Conservation (phyloP, 2,888 invertebrate genomes). For the Pharmacophagus antenor region DNA sequence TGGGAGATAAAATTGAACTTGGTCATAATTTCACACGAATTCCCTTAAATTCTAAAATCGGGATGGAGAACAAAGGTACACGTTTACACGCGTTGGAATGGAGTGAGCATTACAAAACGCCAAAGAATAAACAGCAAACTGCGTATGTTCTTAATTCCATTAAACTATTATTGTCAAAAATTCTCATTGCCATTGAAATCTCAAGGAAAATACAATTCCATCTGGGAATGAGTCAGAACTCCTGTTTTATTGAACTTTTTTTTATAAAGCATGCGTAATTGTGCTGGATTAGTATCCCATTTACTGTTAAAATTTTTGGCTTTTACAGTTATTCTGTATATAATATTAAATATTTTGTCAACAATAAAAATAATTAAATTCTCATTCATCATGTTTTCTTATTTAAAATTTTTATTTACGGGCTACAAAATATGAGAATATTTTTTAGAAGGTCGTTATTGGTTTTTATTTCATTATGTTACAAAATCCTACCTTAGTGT, state of each 20-base stretch:
- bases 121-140: slow-evolving; percentile 56
- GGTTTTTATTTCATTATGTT: no score
- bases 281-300: not conserved
- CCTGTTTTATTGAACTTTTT: not conserved
- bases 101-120: slow-evolving; percentile 69
- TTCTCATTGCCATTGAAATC: not conserved
- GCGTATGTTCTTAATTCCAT: slow-evolving; percentile 45
- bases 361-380: no score
- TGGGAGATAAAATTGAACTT: slow-evolving; percentile 79
- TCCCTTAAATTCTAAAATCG: slow-evolving; percentile 60
- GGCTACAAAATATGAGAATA: no score
- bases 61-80: slow-evolving; percentile 79
- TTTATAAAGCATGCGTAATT: not conserved
- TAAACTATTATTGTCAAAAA: not conserved
- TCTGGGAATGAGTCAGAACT: not conserved
- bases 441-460: no score
- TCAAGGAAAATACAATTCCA: not conserved
- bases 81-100: slow-evolving; percentile 76
- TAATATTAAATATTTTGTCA: no score
- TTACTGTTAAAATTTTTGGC: not conserved
- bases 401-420: no score
- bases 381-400: no score
- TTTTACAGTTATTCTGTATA: not conserved
- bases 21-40: slow-evolving; percentile 84
- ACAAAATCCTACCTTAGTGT: no score